phyloP scores from a whole-genome alignment of 1,140 invertebrate species.

The Galleria mellonella region DNA sequence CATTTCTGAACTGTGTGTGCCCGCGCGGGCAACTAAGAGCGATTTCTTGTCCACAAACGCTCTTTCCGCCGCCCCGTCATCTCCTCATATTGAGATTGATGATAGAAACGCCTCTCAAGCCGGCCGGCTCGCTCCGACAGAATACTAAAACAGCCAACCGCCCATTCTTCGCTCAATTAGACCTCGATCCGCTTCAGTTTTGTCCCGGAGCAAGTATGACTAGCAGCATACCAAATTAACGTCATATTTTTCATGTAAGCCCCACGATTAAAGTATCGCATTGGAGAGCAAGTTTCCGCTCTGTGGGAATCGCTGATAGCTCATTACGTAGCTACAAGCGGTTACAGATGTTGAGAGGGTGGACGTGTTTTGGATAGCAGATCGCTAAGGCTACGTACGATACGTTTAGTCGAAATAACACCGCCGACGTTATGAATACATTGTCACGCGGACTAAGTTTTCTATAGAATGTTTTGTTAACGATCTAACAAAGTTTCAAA shows the following conservation, averaged over 20 bases:
- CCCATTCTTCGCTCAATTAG: slow-evolving; percentile 62
- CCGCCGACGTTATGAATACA: too few relatives aligned
- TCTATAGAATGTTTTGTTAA: too few relatives aligned
- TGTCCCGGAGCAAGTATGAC: slow-evolving; percentile 45
- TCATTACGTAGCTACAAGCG: background rate
- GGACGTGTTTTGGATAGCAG: background rate
- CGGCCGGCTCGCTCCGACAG: slow-evolving; percentile 19
- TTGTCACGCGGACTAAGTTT: too few relatives aligned
- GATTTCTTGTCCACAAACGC: slow-evolving; percentile 49
- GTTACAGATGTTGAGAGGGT: background rate
- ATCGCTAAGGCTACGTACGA: too few relatives aligned
- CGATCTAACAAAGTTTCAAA: too few relatives aligned
- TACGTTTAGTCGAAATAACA: too few relatives aligned
- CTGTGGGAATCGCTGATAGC: background rate
- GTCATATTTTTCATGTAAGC: slow-evolving; percentile 62
- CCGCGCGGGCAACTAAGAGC: slow-evolving; percentile 46
- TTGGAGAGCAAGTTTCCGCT: slow-evolving; percentile 12
- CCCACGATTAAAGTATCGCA: slow-evolving; percentile 50
- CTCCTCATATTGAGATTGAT: slow-evolving; percentile 65
- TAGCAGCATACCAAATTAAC: slow-evolving; percentile 53
- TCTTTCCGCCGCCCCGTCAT: slow-evolving; percentile 57
- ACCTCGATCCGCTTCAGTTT: slow-evolving; percentile 40
- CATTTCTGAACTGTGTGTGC: slow-evolving; percentile 28
- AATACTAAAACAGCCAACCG: slow-evolving; percentile 54
- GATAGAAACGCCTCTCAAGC: slow-evolving; percentile 34